A percentile compares a stretch with the other conserved stretches of the same genome.
Conservation (phyloP, 53 echinoderm and acorn worm genomes). For the Stichopus horrens region DNA sequence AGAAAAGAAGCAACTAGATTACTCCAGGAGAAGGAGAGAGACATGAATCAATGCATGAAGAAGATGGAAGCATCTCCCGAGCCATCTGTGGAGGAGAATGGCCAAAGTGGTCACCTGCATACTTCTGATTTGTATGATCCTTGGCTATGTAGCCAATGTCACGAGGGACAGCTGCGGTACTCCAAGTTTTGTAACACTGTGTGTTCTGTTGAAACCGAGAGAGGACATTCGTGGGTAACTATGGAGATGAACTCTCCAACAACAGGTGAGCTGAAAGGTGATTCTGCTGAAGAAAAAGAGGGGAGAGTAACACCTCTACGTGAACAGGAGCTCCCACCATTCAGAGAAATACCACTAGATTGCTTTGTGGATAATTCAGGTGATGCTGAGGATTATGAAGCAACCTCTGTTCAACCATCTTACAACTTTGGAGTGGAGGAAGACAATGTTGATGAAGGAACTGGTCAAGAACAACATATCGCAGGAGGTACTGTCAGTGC, state of each 20-base stretch:
- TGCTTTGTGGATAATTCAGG: not conserved
- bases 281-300: not conserved
- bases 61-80: slow-evolving; percentile 32
- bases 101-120: not conserved
- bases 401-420: not conserved
- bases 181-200: slow-evolving; percentile 53
- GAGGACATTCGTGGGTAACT: slow-evolving; percentile 17
- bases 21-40: slow-evolving; percentile 43
- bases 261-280: not conserved
- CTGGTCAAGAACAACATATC: too few relatives aligned
- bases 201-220: slow-evolving; percentile 15
- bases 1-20: slow-evolving; percentile 39
- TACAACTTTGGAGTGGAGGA: too few relatives aligned
- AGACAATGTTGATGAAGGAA: too few relatives aligned
- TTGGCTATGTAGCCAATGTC: not conserved
- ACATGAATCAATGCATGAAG: slow-evolving; percentile 43
- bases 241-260: slow-evolving; percentile 2
- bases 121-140: not conserved
- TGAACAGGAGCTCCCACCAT: not conserved
- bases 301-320: not conserved
- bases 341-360: not conserved
- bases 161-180: slow-evolving; percentile 10
- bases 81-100: not conserved
- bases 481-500: too few relatives aligned
- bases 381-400: not conserved